phyloP scores from a whole-genome alignment of 2,888 invertebrate species.

The Leptinotarsa haldemani region DNA sequence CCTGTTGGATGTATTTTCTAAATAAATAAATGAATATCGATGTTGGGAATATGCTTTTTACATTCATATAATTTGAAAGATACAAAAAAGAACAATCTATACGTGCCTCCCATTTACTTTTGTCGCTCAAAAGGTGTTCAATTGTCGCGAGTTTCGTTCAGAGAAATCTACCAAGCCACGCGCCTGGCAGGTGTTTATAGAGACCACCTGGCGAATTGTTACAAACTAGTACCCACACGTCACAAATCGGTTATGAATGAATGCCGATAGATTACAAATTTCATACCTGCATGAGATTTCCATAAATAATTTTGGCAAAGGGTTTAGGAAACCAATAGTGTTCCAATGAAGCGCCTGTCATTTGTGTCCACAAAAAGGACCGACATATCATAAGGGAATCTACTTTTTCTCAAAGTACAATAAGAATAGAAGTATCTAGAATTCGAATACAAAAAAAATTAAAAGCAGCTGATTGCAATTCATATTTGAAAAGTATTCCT shows the following conservation, averaged over 20 bases:
- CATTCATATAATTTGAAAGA: too few relatives aligned
- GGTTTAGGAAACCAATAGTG: neutral
- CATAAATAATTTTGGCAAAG: neutral
- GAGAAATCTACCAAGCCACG: constrained; percentile 47
- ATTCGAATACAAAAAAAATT: too few relatives aligned
- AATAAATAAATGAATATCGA: too few relatives aligned
- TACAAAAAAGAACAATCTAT: constrained; percentile 31
- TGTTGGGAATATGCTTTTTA: too few relatives aligned
- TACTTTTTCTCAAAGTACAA: too few relatives aligned
- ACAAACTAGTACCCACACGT: constrained; percentile 44
- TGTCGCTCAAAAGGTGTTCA: constrained; percentile 39
- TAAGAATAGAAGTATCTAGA: too few relatives aligned
- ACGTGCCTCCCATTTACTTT: constrained; percentile 39
- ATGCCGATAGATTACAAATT: constrained; percentile 41
- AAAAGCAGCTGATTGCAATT: too few relatives aligned
- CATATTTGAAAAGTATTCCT: too few relatives aligned
- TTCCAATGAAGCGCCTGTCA: neutral
- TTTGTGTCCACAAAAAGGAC: too few relatives aligned
- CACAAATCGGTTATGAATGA: constrained; percentile 44
- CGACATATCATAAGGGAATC: too few relatives aligned
- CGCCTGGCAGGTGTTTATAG: constrained; percentile 47
- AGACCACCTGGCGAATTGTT: constrained; percentile 50
- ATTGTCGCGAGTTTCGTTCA: constrained; percentile 38
- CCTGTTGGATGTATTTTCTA: too few relatives aligned
- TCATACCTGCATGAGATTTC: constrained; percentile 20